Conservation (phyloP, 1,140 invertebrate genomes). For the Penaeus japonicus region DNA sequence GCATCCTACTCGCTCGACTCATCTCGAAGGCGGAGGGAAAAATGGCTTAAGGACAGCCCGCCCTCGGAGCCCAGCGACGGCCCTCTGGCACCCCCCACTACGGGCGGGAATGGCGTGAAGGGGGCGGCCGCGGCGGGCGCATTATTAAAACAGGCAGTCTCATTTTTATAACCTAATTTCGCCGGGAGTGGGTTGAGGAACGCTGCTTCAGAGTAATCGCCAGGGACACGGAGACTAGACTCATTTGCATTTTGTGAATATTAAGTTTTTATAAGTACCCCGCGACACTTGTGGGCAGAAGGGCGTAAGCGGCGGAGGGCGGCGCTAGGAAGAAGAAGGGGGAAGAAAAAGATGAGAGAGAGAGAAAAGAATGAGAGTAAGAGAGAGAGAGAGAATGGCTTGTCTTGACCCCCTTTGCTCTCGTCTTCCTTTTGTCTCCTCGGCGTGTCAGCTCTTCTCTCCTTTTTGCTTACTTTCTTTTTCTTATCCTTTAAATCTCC, state of each 20-base stretch:
- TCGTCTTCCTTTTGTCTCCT: no score
- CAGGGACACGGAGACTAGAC: conserved; percentile 53
- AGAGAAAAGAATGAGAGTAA: neutral
- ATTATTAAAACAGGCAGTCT: conserved; percentile 55
- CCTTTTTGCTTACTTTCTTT: no score
- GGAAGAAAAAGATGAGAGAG: neutral
- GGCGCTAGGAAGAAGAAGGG: neutral
- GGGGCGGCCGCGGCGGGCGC: neutral
- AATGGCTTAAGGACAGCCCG: neutral
- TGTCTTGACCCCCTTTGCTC: no score
- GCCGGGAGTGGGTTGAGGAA: conserved; percentile 53
- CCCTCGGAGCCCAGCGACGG: neutral
- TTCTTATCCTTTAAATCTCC: no score
- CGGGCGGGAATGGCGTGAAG: neutral
- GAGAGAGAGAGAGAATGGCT: neutral
- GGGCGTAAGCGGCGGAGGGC: conserved; percentile 28
- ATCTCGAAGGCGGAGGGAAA: conserved; percentile 25
- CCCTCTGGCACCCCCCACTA: neutral
- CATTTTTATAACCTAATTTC: conserved; percentile 57
- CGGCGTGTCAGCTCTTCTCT: no score
- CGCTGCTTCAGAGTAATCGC: conserved; percentile 55
- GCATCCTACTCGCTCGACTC: conserved; percentile 41
- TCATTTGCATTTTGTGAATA: conserved; percentile 57
- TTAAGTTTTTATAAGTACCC: conserved; percentile 57
- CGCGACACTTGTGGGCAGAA: conserved; percentile 26